Conservation (phyloP, 2,888 invertebrate species). For the Microplitis deprimator region DNA sequence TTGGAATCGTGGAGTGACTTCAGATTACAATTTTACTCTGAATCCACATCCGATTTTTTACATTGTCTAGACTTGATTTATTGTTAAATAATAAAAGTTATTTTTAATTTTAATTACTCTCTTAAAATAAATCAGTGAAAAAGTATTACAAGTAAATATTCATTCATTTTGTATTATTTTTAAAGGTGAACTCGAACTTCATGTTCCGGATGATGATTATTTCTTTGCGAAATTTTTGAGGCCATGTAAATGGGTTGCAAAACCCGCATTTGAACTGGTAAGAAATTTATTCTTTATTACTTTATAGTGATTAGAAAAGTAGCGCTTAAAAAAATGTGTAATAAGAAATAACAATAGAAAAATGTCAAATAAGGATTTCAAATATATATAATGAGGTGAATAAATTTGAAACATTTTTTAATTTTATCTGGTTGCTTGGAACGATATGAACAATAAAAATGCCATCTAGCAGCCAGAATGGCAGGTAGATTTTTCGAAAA, state of each 20-base stretch:
- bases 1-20: too few relatives aligned
- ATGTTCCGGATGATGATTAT: slow-evolving; percentile 80
- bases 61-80: too few relatives aligned
- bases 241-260: slow-evolving; percentile 89
- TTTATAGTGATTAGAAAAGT: neutral
- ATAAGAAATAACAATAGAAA: neutral
- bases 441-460: too few relatives aligned
- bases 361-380: neutral
- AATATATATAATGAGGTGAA: neutral
- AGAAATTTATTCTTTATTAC: slow-evolving; percentile 52
- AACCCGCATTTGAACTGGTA: slow-evolving; percentile 84
- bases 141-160: neutral
- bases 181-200: slow-evolving; percentile 77
- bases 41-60: too few relatives aligned
- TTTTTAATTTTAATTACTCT: neutral
- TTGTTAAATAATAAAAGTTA: too few relatives aligned
- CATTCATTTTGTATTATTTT: slow-evolving; percentile 48
- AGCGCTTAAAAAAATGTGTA: neutral
- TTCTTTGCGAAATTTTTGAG: slow-evolving; percentile 85
- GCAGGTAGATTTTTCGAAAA: too few relatives aligned
- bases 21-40: too few relatives aligned
- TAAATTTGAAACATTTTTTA: too few relatives aligned
- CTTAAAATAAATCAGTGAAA: neutral
- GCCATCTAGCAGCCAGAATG: too few relatives aligned
- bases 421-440: too few relatives aligned